Percentiles rank a stretch among this genome's conserved stretches.
Evolutionary conservation across 2,113 vertebrate species (phyloP).

Genomic region (Prinia subflava): DNA sequence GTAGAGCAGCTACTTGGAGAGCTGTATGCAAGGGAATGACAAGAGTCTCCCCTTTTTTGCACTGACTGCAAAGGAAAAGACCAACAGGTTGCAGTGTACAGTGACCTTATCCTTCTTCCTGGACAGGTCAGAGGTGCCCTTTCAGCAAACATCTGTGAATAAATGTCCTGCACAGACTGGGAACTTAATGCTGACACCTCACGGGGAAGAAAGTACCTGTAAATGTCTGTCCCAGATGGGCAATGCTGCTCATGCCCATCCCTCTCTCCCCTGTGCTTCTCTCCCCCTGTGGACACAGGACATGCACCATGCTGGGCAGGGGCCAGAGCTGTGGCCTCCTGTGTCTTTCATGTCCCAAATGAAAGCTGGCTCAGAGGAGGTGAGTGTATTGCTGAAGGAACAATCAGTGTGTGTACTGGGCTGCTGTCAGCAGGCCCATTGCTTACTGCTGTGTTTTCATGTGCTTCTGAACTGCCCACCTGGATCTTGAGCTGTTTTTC

Average conservation of each 20-base stretch:
- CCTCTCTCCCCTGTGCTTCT: background rate
- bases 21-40: background rate
- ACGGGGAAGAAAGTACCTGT: background rate
- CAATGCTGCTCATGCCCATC: background rate
- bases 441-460: background rate
- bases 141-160: background rate
- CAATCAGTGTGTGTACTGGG: background rate
- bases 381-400: conserved; percentile 5
- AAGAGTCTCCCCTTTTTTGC: background rate
- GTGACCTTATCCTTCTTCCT: background rate
- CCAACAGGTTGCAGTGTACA: background rate
- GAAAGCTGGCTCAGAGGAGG: background rate
- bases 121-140: background rate
- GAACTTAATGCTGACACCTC: background rate
- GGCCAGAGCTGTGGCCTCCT: conserved; percentile 66
- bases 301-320: background rate
- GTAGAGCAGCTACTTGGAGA: background rate
- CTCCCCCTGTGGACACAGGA: background rate
- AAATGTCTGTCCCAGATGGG: background rate
- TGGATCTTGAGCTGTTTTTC: background rate
- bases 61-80: background rate
- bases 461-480: background rate
- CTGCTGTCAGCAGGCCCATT: background rate
- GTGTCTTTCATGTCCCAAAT: conserved; percentile 65
- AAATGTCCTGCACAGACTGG: background rate